Evolutionary conservation across 2,888 invertebrate genomes (phyloP), one percentile per base, ranked within the genome.

Genomic region (Ochropleura leucogaster): DNA sequence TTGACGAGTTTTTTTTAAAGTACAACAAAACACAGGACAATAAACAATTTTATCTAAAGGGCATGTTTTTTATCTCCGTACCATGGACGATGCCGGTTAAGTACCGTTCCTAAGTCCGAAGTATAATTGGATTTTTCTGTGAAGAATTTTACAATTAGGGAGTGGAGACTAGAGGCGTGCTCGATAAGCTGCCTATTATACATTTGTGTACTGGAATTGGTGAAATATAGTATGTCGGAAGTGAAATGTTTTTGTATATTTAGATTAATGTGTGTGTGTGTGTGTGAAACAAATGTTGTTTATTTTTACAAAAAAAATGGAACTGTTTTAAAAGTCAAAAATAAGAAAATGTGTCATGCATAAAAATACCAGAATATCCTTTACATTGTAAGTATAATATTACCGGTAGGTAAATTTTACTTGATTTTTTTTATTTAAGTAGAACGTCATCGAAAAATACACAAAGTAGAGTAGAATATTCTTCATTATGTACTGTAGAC

Each of bases 41-140:
- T 80, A 59, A 65, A 80, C 65, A 9, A 20, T 74, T 79, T 55
- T 65, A 68, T 65, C n/a, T 64, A 46, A 64, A 55, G 55, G 53
- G 44, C 20, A 47, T 30, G 20, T 4, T 73, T 73, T 80, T 81
- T 65, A 79, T 80, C 47, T 74, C 20, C 63, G 51, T 60, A 53
- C 18, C 47, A 7, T 66, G 51, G 12, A 44, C 60, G 60, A 49
- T 51, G 55, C 63, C 51, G 0, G 18, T 64, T 64, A 67, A 78
- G 57, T 30, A 53, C 63, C 51, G 16, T 68, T 73, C 18, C 42
- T 46, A 57, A 79, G 64, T 72, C 64, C 16, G 46, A 59, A 64
- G 74, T 59, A 47, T 80, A 78, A 78, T 78, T 78, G 81, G 63
- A 78, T 80, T 80, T 77, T 80, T 78, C 42, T 57, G 67, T 59